Conservation (phyloP, 2,113 vertebrate genomes). For the Gobius niger region DNA sequence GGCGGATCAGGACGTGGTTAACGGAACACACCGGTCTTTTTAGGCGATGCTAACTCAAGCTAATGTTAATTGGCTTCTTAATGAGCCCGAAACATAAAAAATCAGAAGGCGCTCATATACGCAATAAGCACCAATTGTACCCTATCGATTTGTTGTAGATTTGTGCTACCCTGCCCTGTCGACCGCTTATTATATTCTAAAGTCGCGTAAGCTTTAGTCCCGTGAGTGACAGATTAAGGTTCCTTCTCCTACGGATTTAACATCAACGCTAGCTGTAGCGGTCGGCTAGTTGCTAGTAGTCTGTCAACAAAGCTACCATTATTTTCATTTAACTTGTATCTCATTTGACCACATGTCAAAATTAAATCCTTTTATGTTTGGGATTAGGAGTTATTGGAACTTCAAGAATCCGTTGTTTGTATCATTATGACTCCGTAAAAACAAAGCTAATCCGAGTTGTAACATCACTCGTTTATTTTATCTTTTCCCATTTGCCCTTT, state of each 20-base stretch:
- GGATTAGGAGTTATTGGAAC: not conserved
- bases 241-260: slow-evolving; percentile 63
- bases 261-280: slow-evolving; percentile 44
- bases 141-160: too few relatives aligned
- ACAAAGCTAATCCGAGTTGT: not conserved
- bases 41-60: slow-evolving; percentile 61
- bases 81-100: slow-evolving; percentile 20
- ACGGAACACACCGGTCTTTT: slow-evolving; percentile 69
- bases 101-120: not conserved
- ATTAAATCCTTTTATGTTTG: too few relatives aligned
- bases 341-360: too few relatives aligned
- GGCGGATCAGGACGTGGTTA: slow-evolving; percentile 61
- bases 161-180: not conserved
- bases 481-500: too few relatives aligned
- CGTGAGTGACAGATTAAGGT: slow-evolving; percentile 66
- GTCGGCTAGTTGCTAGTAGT: slow-evolving; percentile 37
- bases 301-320: not conserved
- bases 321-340: not conserved
- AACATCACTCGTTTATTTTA: too few relatives aligned
- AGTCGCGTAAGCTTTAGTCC: slow-evolving; percentile 49
- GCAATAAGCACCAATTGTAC: not conserved
- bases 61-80: slow-evolving; percentile 54
- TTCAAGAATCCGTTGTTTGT: not conserved
- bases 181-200: slow-evolving; percentile 14
- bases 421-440: not conserved